phyloP scores from a whole-genome alignment of 2,797 vertebrate species.

The Diplodus sargus region DNA sequence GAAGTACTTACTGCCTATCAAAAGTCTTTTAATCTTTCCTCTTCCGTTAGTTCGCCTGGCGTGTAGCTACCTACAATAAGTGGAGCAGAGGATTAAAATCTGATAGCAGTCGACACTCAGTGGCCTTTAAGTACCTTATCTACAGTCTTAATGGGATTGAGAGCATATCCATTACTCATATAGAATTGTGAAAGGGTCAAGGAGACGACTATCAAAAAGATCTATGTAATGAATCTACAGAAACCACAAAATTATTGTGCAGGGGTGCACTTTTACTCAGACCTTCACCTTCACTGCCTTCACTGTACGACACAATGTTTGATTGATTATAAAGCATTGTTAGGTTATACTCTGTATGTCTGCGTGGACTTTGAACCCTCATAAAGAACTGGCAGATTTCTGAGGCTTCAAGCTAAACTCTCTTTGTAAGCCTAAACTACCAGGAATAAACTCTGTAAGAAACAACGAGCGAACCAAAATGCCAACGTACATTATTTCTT shows the following conservation, averaged over 20 bases:
- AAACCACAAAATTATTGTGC: slow-evolving; percentile 45
- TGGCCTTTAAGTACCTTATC: slow-evolving; percentile 74
- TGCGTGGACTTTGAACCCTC: neutral
- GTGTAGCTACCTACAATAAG: slow-evolving; percentile 50
- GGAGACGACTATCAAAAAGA: slow-evolving; percentile 59
- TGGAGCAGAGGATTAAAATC: slow-evolving; percentile 66
- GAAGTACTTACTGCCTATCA: slow-evolving; percentile 21
- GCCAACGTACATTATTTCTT: too few relatives aligned
- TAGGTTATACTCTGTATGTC: neutral
- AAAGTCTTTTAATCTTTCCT: slow-evolving; percentile 29
- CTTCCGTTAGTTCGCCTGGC: slow-evolving; percentile 25
- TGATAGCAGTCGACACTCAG: slow-evolving; percentile 67
- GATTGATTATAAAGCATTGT: slow-evolving; percentile 1
- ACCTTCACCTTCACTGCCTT: slow-evolving; percentile 7
- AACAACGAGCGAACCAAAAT: too few relatives aligned
- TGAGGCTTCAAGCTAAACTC: neutral
- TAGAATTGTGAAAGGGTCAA: slow-evolving; percentile 66
- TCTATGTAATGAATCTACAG: slow-evolving; percentile 59
- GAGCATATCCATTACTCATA: slow-evolving; percentile 73
- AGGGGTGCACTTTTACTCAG: slow-evolving; percentile 16
- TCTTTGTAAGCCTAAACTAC: too few relatives aligned
- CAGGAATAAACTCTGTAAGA: too few relatives aligned
- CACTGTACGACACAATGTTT: neutral
- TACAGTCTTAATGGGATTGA: slow-evolving; percentile 70
- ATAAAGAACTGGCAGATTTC: neutral